Percentiles rank a stretch among this genome's conserved stretches.
These are phyloP conservation scores for Crepidodera aurea DNA, from an alignment of 2,888 invertebrate genomes.

Conservation along the genomic window DNA sequence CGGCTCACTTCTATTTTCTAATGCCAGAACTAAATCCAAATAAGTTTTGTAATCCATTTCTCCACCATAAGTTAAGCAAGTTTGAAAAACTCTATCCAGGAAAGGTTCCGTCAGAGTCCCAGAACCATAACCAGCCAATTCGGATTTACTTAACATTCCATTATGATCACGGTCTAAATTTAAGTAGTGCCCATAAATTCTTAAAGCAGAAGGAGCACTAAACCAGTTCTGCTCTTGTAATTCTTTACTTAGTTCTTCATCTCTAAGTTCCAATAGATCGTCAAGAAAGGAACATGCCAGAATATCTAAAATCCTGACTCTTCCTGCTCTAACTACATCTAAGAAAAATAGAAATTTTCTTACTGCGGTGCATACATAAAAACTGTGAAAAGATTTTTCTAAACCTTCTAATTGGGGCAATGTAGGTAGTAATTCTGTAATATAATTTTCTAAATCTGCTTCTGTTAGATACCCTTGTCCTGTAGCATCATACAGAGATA, in stretches of 20 bases:
- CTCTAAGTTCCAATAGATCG: conserved; percentile 78
- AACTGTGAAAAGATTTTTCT: conserved; percentile 92
- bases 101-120: conserved; percentile 92
- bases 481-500: conserved; percentile 91
- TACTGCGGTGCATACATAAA: conserved; percentile 96
- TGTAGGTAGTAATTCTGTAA: conserved; percentile 91
- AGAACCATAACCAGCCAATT: conserved; percentile 87
- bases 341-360: conserved; percentile 96
- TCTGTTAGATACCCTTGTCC: conserved; percentile 74
- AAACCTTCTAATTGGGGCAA: conserved; percentile 88
- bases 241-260: conserved; percentile 73
- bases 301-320: conserved; percentile 89
- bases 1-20: conserved; percentile 91
- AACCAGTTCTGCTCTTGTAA: conserved; percentile 91
- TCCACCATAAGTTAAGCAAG: conserved; percentile 92
- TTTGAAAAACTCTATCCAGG: conserved; percentile 92
- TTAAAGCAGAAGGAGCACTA: conserved; percentile 85
- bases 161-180: conserved; percentile 94
- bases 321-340: conserved; percentile 86
- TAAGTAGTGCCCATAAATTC: conserved; percentile 93
- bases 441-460: conserved; percentile 91
- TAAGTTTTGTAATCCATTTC: conserved; percentile 98
- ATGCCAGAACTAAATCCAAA: conserved; percentile 90
- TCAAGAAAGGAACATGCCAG: conserved; percentile 91
- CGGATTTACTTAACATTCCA: conserved; percentile 92